Evolutionary conservation across 2,888 invertebrate species (phyloP).

Genomic region (Epiblema foenella): DNA sequence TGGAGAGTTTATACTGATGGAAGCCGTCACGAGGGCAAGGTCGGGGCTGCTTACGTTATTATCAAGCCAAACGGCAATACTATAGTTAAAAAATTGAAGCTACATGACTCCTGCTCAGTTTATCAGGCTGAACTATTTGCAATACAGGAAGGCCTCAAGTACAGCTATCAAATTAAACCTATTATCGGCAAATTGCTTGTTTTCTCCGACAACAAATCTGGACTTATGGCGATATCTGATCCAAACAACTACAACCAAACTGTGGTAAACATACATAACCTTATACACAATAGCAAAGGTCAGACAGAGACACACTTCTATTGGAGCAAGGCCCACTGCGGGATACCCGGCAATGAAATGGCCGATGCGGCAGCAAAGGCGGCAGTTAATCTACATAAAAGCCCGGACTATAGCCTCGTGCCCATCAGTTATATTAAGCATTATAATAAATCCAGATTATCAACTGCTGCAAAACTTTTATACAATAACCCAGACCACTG

Average conservation of each 20-base stretch:
- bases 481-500: background rate
- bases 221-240: constrained; percentile 14
- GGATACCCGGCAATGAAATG: constrained; percentile 38
- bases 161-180: background rate
- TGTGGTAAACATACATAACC: background rate
- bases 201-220: constrained; percentile 33
- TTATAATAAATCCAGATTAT: background rate
- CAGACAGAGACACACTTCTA: background rate
- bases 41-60: constrained; percentile 5
- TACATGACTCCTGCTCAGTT: constrained; percentile 42
- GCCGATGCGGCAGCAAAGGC: constrained; percentile 37
- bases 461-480: background rate
- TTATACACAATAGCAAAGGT: background rate
- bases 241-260: constrained; percentile 14
- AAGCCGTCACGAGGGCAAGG: constrained; percentile 35
- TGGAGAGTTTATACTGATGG: constrained; percentile 42
- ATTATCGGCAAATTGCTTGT: background rate
- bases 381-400: constrained; percentile 25
- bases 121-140: constrained; percentile 45
- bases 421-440: constrained; percentile 40
- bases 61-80: background rate
- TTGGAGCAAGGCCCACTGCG: constrained; percentile 36
- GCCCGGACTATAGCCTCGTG: constrained; percentile 9
- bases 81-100: constrained; percentile 33
- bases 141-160: background rate